A percentile compares a stretch with the other conserved stretches of the same genome.
These are phyloP conservation scores for Dendrocincla fuliginosa DNA, from an alignment of 2,797 vertebrate species.

Conservation along the genomic window DNA sequence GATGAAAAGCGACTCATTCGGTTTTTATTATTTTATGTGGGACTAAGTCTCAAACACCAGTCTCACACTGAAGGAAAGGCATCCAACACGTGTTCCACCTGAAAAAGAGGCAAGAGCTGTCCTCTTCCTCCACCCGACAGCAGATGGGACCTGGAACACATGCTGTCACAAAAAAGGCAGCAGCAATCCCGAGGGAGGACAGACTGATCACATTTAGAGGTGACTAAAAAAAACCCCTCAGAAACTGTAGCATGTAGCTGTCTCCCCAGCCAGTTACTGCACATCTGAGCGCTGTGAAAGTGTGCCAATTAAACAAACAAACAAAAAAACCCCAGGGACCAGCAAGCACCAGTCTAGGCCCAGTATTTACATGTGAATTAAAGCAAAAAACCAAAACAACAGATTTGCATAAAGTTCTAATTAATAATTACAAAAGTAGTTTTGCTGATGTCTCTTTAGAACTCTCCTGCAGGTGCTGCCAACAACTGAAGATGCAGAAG, in stretches of 20 bases:
- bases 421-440: neutral
- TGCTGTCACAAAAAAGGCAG: neutral
- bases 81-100: neutral
- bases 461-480: neutral
- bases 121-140: neutral
- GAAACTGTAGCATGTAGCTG: neutral
- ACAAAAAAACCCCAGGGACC: neutral
- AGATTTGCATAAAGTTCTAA: neutral
- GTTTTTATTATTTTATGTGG: neutral
- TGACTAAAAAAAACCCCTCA: neutral
- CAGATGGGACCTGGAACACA: neutral
- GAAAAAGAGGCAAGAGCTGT: neutral
- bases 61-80: neutral
- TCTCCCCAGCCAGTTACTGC: neutral
- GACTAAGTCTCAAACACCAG: neutral
- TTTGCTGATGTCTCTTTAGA: neutral
- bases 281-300: neutral
- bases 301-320: neutral
- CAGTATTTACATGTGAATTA: neutral
- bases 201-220: neutral
- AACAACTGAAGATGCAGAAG: neutral
- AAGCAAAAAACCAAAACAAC: neutral
- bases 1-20: neutral
- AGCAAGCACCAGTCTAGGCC: neutral
- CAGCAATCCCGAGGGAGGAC: neutral